Percentiles rank a stretch among this genome's conserved stretches.
Conservation (phyloP, 2,113 vertebrate species). For the Oreotrochilus melanogaster region DNA sequence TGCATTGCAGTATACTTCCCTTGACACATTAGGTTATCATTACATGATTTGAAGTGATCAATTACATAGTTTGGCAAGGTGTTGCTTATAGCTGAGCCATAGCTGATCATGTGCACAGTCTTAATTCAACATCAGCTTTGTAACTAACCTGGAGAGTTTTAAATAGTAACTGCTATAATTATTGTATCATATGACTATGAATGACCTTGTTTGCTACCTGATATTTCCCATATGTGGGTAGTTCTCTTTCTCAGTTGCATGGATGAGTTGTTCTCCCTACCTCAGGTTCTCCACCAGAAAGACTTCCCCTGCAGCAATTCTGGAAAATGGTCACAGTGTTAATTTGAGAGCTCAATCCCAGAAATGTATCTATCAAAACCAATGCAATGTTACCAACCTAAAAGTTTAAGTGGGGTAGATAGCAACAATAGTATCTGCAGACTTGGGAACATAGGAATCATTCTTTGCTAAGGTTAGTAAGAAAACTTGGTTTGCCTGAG, state of each 20-base stretch:
- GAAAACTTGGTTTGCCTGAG: not conserved
- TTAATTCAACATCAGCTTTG: not conserved
- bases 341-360: not conserved
- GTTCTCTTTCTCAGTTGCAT: not conserved
- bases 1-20: not conserved
- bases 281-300: not conserved
- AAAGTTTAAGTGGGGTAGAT: not conserved
- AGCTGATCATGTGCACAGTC: not conserved
- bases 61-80: not conserved
- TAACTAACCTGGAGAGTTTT: not conserved
- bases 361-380: not conserved
- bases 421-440: not conserved
- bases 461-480: not conserved
- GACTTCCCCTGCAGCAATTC: not conserved
- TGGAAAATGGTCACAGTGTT: not conserved
- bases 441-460: not conserved
- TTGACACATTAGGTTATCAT: not conserved
- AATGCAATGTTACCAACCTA: not conserved
- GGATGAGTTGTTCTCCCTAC: not conserved
- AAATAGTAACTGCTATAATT: not conserved
- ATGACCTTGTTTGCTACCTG: not conserved
- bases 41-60: not conserved
- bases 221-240: not conserved
- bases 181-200: fast-evolving
- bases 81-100: not conserved